A percentile compares a stretch with the other conserved stretches of the same genome.
phyloP scores from a whole-genome alignment of 2,797 vertebrate genomes.

The Florisuga fusca region DNA sequence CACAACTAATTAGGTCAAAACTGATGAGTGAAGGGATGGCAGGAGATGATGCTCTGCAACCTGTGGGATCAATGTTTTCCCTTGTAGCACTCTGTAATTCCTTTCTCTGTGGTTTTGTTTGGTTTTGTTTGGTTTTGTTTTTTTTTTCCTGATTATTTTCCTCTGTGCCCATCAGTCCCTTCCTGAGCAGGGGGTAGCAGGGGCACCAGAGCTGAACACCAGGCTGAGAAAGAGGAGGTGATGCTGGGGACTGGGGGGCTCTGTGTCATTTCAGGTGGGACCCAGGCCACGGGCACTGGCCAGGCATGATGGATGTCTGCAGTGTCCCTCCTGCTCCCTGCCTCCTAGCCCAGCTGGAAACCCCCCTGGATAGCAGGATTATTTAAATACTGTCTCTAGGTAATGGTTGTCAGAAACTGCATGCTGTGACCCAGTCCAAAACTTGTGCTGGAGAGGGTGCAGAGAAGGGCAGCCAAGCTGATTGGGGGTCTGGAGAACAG shows the following conservation, averaged over 20 bases:
- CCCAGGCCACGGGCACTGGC: fast-evolving
- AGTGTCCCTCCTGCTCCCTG: neutral
- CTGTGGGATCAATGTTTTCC: neutral
- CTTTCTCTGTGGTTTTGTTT: neutral
- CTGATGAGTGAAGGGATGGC: neutral
- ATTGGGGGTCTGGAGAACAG: no score
- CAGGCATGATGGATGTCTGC: neutral
- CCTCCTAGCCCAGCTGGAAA: neutral
- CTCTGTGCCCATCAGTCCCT: neutral
- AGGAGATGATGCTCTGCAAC: neutral
- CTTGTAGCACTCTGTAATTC: neutral
- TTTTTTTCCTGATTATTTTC: neutral
- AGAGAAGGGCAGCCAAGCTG: no score
- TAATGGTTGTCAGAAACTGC: neutral
- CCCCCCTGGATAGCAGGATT: fast-evolving
- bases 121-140: no score
- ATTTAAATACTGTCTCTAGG: neutral
- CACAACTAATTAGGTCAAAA: neutral
- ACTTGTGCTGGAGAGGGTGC: neutral
- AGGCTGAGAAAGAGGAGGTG: neutral
- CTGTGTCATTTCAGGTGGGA: neutral
- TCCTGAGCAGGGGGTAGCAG: neutral
- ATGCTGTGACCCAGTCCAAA: neutral
- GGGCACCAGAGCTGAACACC: neutral
- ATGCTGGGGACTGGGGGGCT: fast-evolving